Evolutionary conservation across 92 coral and sea anemone genomes (phyloP).

Genomic region (Porites evermanni): DNA sequence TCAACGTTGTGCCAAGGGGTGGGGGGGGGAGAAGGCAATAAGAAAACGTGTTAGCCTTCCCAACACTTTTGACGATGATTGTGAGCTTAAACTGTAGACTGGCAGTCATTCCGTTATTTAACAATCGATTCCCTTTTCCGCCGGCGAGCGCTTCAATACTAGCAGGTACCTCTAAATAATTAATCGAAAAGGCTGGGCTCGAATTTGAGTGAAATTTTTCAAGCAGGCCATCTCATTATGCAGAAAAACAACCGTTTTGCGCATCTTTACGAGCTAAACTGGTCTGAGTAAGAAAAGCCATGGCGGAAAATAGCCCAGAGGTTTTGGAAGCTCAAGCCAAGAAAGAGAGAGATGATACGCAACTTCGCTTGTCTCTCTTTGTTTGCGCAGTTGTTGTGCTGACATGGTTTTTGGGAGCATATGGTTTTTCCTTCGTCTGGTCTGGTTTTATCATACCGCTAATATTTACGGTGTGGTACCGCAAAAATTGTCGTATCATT

Average conservation of each 20-base stretch:
- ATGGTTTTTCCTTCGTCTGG: constrained; percentile 84
- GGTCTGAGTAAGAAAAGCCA: neutral
- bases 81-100: neutral
- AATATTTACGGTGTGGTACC: constrained; percentile 83
- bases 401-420: constrained; percentile 85
- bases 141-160: constrained; percentile 5
- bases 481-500: constrained; percentile 80
- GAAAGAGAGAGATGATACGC: constrained; percentile 78
- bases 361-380: constrained; percentile 78
- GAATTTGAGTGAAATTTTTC: constrained; percentile 16
- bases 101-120: constrained; percentile 8
- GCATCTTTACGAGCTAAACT: neutral
- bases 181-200: constrained; percentile 41
- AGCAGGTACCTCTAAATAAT: constrained; percentile 59
- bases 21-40: too few relatives aligned
- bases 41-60: too few relatives aligned
- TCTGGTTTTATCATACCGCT: constrained; percentile 78
- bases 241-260: constrained; percentile 4
- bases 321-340: constrained; percentile 70
- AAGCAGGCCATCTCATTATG: constrained; percentile 21
- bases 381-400: constrained; percentile 68
- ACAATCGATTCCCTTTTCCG: constrained; percentile 3
- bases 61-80: too few relatives aligned
- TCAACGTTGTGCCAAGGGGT: too few relatives aligned
- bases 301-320: constrained; percentile 52